Evolutionary conservation across 2,797 vertebrate species (phyloP).

Genomic region (Protosalanx chinensis): DNA sequence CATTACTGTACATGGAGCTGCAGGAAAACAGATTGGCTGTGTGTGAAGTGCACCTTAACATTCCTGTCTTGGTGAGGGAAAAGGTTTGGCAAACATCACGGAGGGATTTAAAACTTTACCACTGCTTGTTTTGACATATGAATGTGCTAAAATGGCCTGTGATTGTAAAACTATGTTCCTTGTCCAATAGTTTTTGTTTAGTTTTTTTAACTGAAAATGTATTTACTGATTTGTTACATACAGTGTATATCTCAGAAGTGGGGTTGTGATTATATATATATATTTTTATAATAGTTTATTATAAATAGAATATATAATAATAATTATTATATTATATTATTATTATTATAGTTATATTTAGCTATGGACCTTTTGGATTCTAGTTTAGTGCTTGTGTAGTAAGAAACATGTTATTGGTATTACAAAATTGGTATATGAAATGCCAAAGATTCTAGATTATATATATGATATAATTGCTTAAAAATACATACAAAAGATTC

Average conservation of each 20-base stretch:
- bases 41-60: conserved; percentile 50
- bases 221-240: conserved; percentile 54
- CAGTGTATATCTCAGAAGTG: conserved; percentile 30
- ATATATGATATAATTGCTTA: neutral
- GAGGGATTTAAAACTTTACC: conserved; percentile 49
- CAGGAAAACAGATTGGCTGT: conserved; percentile 52
- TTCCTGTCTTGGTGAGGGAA: conserved; percentile 50
- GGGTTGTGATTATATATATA: neutral
- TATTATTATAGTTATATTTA: neutral
- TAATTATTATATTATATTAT: too few relatives aligned
- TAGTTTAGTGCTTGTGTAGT: neutral
- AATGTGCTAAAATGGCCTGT: conserved; percentile 54
- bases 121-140: conserved; percentile 59
- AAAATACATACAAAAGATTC: conserved; percentile 11
- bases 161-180: conserved; percentile 48
- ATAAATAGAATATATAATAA: too few relatives aligned
- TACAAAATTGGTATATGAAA: neutral
- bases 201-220: conserved; percentile 39
- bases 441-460: neutral
- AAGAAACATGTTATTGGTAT: neutral
- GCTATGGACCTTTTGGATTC: neutral
- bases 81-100: conserved; percentile 53
- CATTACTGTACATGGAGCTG: conserved; percentile 32
- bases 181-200: conserved; percentile 38
- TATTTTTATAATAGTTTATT: neutral